Conservation (phyloP, 2,113 vertebrate species). For the Oceanites oceanicus region DNA sequence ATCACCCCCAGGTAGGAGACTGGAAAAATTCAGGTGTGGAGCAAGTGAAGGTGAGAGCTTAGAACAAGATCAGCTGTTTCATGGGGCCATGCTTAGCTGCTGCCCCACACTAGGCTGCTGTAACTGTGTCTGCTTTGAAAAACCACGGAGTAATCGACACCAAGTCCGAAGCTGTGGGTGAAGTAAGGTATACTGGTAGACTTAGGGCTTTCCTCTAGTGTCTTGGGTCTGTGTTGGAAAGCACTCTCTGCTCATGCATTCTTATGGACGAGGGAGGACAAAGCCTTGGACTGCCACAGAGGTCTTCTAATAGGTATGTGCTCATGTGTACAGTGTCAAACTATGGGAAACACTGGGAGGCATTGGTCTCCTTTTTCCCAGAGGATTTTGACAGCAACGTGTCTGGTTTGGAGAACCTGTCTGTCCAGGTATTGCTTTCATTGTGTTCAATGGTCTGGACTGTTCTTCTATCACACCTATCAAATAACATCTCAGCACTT, state of each 20-base stretch:
- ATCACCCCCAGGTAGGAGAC: neutral
- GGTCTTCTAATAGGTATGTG: neutral
- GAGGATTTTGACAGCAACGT: neutral
- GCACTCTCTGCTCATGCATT: neutral
- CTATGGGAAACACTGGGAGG: neutral
- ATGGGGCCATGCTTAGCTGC: neutral
- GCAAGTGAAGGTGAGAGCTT: neutral
- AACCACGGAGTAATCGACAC: accelerated
- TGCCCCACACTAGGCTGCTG: neutral
- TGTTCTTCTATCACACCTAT: neutral
- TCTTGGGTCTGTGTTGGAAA: neutral
- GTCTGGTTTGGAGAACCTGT: slow-evolving; percentile 15
- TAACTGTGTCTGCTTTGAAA: neutral
- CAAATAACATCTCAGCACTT: slow-evolving; percentile 1
- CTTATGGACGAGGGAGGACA: neutral
- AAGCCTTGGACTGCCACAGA: neutral
- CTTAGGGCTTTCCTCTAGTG: neutral
- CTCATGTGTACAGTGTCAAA: neutral
- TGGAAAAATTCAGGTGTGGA: neutral
- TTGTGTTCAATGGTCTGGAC: neutral
- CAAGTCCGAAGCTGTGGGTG: neutral
- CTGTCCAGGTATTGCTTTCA: neutral
- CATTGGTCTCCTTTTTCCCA: neutral
- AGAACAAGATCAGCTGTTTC: neutral
- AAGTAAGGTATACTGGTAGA: neutral